Conservation (phyloP, 2,113 vertebrate species). For the Pseudorhombus dupliciocellatus region DNA sequence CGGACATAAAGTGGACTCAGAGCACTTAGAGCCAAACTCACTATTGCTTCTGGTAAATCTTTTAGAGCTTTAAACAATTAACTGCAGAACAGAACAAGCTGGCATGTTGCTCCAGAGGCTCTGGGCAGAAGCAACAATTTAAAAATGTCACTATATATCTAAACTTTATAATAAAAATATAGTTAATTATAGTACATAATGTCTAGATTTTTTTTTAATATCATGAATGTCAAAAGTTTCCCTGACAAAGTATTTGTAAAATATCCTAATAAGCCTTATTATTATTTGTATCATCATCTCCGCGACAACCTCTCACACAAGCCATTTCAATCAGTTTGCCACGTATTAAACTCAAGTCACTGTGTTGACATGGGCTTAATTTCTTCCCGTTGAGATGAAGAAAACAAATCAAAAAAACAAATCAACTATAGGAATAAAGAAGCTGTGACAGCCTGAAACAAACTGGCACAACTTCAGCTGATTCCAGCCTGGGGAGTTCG, state of each 20-base stretch:
- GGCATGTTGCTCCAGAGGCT: constrained; percentile 31
- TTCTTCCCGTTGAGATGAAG: no score
- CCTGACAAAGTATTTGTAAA: no score
- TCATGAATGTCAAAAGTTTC: no score
- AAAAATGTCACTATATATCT: not conserved
- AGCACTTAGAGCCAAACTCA: constrained; percentile 48
- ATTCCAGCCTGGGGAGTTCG: constrained; percentile 34
- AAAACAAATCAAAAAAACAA: constrained; percentile 9
- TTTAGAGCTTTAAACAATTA: constrained; percentile 56
- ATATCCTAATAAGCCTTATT: no score
- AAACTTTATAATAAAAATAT: no score
- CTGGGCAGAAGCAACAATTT: not conserved
- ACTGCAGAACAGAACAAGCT: constrained; percentile 33
- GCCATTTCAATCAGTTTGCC: not conserved
- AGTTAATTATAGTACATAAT: not conserved
- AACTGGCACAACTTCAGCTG: constrained; percentile 50
- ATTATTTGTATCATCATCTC: no score
- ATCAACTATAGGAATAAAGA: not conserved
- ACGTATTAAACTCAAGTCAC: not conserved
- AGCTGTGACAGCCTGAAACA: constrained; percentile 16
- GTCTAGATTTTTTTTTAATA: not conserved
- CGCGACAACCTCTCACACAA: no score
- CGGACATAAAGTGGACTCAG: constrained; percentile 16
- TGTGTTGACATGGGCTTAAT: no score
- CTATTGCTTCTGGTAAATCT: constrained; percentile 65